Evolutionary conservation across 2,113 vertebrate genomes (phyloP).

Genomic region (Pomatorhinus ruficollis): DNA sequence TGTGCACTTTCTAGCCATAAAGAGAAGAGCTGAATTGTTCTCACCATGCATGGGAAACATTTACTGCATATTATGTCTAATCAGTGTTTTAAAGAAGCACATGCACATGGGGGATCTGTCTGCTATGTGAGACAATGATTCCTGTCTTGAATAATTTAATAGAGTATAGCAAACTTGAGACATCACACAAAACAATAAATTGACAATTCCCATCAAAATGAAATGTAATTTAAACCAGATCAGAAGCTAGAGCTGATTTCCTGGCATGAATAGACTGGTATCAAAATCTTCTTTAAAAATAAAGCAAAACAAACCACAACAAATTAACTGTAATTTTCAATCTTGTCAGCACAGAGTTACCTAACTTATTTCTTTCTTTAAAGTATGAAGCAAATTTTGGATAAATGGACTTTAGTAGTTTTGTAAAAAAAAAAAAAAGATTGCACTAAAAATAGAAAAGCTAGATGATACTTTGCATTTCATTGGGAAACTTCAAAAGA

Average conservation of each 20-base stretch:
- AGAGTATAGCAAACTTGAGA: not conserved
- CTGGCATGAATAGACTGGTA: not conserved
- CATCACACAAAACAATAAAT: not conserved
- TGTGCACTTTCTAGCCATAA: not conserved
- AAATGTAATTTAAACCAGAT: not conserved
- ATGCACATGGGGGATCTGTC: not conserved
- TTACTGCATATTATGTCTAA: not conserved
- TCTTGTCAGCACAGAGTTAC: not conserved
- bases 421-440: not conserved
- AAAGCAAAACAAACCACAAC: not conserved
- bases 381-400: not conserved
- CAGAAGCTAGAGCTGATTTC: not conserved
- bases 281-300: not conserved
- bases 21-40: not conserved
- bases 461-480: not conserved
- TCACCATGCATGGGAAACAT: not conserved
- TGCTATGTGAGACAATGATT: not conserved
- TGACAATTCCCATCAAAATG: not conserved
- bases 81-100: not conserved
- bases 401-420: not conserved
- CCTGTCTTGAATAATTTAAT: not conserved
- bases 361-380: not conserved
- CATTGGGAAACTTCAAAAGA: not conserved
- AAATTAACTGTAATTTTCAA: not conserved
- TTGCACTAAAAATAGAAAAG: not conserved